Evolutionary conservation across 2,113 vertebrate genomes (phyloP).

Genomic region (Triplophysa dalaica): DNA sequence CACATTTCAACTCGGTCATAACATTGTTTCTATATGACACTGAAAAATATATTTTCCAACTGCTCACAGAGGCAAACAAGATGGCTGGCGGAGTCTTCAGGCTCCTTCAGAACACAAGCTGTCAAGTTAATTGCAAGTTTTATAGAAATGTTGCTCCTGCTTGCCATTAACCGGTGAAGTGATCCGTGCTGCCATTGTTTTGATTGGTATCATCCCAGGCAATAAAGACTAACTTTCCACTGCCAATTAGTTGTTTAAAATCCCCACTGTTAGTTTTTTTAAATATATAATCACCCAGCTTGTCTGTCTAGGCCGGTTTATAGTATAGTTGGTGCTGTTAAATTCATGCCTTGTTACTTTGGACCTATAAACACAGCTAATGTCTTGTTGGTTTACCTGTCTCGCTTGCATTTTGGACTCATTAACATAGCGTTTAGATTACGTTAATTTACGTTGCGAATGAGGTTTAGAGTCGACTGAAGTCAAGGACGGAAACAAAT

Average conservation of each 20-base stretch:
- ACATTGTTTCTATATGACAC: conserved; percentile 21
- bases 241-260: conserved; percentile 56
- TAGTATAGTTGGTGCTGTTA: conserved; percentile 33
- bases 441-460: conserved; percentile 26
- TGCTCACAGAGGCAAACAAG: conserved; percentile 46
- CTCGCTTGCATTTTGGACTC: not conserved
- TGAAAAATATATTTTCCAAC: conserved; percentile 23
- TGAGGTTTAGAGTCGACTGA: not conserved
- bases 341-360: conserved; percentile 54
- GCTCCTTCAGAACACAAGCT: conserved; percentile 51
- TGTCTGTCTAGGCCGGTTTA: conserved; percentile 40
- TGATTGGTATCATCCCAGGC: conserved; percentile 56
- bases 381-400: conserved; percentile 44
- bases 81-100: conserved; percentile 31
- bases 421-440: conserved; percentile 7
- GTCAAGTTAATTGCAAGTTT: conserved; percentile 61
- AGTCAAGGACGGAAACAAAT: not conserved
- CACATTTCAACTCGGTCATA: conserved; percentile 3
- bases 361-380: conserved; percentile 34
- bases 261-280: conserved; percentile 49
- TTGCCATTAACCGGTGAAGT: conserved; percentile 57
- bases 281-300: conserved; percentile 42
- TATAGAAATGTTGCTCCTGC: conserved; percentile 54
- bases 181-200: conserved; percentile 57
- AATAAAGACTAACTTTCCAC: conserved; percentile 52